Conservation (phyloP, 2,888 invertebrate species). For the Pherbina coryleti region DNA sequence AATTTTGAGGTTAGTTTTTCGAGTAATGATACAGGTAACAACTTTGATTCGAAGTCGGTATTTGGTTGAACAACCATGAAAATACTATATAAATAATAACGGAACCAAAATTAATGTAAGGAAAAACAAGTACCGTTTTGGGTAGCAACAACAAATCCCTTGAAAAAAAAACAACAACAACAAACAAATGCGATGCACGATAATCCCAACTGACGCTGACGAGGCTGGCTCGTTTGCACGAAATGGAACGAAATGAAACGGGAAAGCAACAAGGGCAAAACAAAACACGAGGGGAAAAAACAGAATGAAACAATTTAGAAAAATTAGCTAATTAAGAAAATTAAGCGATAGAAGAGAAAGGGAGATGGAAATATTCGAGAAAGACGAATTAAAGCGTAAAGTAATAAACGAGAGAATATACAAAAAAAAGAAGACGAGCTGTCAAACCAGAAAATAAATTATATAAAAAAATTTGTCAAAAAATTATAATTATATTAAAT, state of each 20-base stretch:
- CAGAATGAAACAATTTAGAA: slow-evolving; percentile 16
- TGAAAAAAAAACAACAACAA: not conserved
- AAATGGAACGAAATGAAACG: slow-evolving; percentile 16
- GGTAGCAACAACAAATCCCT: not conserved
- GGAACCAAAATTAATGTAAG: not conserved
- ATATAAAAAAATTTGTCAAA: slow-evolving; percentile 34
- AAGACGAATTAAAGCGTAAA: slow-evolving; percentile 9
- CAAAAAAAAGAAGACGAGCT: slow-evolving; percentile 2
- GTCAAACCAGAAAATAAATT: slow-evolving; percentile 31
- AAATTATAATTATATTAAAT: slow-evolving; percentile 23
- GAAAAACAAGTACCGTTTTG: not conserved
- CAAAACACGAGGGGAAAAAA: slow-evolving; percentile 17
- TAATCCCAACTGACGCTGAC: not conserved
- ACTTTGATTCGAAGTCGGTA: too few relatives aligned
- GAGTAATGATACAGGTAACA: too few relatives aligned
- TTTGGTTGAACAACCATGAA: too few relatives aligned
- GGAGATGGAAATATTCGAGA: slow-evolving; percentile 1
- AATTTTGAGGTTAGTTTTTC: not conserved
- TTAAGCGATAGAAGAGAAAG: slow-evolving; percentile 10
- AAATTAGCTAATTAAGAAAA: slow-evolving; percentile 25
- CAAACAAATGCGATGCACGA: not conserved
- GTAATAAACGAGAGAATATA: slow-evolving; percentile 14
- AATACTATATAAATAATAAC: not conserved
- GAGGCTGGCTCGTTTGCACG: not conserved
- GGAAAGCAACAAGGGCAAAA: not conserved